Evolutionary conservation across 2,797 vertebrate species (phyloP).

Genomic region (Onychomys arenicola): DNA sequence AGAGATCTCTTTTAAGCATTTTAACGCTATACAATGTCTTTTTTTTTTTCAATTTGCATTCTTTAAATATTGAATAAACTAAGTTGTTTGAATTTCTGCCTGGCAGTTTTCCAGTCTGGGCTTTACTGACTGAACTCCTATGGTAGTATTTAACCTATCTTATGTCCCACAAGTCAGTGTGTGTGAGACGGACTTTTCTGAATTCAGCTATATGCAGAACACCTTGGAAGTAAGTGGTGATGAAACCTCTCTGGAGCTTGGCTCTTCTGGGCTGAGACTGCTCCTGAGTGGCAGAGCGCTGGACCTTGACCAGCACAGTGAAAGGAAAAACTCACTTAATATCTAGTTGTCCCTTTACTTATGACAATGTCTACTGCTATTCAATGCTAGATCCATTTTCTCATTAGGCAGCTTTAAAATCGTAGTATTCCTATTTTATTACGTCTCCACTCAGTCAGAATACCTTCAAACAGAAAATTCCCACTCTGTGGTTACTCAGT

Average conservation of each 20-base stretch:
- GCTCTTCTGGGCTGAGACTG: background rate
- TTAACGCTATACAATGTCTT: background rate
- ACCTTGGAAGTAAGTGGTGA: background rate
- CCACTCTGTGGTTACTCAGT: background rate
- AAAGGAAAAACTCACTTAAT: background rate
- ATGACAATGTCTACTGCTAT: background rate
- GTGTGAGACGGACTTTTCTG: background rate
- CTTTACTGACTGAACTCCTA: slow-evolving; percentile 23
- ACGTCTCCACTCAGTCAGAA: slow-evolving; percentile 12
- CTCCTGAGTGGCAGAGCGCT: background rate
- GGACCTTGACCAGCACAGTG: background rate
- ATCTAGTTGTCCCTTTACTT: background rate
- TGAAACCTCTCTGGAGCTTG: background rate
- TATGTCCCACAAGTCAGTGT: background rate
- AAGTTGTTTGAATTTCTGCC: slow-evolving; percentile 24
- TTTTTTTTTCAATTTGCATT: background rate
- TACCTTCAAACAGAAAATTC: slow-evolving; percentile 27
- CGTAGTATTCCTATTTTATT: background rate
- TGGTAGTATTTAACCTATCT: background rate
- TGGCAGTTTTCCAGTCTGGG: slow-evolving; percentile 1
- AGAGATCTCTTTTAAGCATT: background rate
- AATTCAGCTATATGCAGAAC: background rate
- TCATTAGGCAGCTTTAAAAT: slow-evolving; percentile 1
- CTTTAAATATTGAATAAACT: slow-evolving; percentile 11
- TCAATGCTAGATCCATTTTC: background rate